Percentiles rank a stretch among this genome's conserved stretches.
These are phyloP conservation scores for Magallana ariakensis DNA, from an alignment of 1,140 invertebrate species.

Conservation along the genomic window DNA sequence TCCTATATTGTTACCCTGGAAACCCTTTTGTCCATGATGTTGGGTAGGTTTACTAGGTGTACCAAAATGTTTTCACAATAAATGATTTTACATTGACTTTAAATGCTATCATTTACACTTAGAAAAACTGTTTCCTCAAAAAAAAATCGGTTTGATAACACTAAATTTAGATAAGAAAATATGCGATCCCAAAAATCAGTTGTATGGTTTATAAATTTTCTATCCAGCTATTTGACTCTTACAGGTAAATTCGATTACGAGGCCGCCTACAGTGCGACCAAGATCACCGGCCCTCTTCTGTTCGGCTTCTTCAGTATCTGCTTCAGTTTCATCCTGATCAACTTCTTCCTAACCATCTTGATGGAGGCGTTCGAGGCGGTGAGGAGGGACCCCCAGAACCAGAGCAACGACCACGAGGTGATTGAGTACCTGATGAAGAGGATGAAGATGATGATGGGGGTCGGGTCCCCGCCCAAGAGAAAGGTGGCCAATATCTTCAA, in stretches of 20 bases:
- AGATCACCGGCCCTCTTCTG: conserved; percentile 57
- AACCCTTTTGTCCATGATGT: conserved; percentile 69
- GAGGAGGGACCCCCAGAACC: conserved; percentile 52
- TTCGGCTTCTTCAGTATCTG: conserved; percentile 66
- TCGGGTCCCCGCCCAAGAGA: conserved; percentile 46
- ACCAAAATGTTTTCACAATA: background rate
- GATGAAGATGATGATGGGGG: conserved; percentile 53
- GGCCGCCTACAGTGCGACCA: conserved; percentile 54
- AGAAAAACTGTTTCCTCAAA: too few relatives aligned
- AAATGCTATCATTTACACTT: too few relatives aligned
- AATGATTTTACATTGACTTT: background rate
- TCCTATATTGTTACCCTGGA: conserved; percentile 63
- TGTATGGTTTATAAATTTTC: background rate
- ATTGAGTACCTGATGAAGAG: conserved; percentile 57
- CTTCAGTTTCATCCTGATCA: conserved; percentile 67
- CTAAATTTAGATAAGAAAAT: too few relatives aligned
- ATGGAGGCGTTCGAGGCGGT: conserved; percentile 60
- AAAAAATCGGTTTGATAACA: too few relatives aligned
- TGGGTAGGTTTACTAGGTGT: conserved; percentile 56
- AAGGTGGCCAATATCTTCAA: conserved; percentile 18
- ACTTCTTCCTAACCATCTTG: conserved; percentile 68
- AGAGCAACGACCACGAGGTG: conserved; percentile 61
- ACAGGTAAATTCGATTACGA: conserved; percentile 64
- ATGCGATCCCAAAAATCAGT: too few relatives aligned
- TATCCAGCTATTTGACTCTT: background rate